Base-by-base conservation (phyloP, 2,113 vertebrate genomes). In the Syngnathus scovelli region DNA sequence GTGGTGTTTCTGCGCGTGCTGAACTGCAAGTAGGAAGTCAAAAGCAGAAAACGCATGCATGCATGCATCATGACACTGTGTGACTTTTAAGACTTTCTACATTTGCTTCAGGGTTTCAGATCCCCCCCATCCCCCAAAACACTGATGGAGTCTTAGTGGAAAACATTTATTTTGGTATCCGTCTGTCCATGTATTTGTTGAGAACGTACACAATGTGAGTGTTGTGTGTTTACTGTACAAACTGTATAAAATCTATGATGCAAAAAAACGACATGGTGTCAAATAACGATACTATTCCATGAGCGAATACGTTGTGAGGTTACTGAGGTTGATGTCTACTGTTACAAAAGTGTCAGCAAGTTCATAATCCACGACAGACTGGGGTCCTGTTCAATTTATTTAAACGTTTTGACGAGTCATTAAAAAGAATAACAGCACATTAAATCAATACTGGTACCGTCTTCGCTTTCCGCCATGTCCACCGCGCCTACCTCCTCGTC, bases 211-310 rank as follows among this genome's bases (percentile, higher is more conserved):
- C 81, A 83, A 15, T 87, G 75, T 84, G 80, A 86, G 79, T 71
- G 78, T 75, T 55, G 77, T 74, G 77, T 79, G 61, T 67, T 79
- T 77, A 76, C 71, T 88, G 85, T 85, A 85, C 67, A 88, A 84
- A 84, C 86, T 87, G 81, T 86, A 85, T 69, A 85, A 84, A 85
- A n/a, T 21, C 71, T 83, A 87, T 75, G 82, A 64, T 83, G 79
- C 37, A 71, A 19, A 71, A 19, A 66, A 73, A 33, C 27, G 15
- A 58, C 36, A 43, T 51, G 62, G 61, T 74, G 66, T 19, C 4
- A 6, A 51, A 51, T 51, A n/a, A 51, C 7, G 6, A 51, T n/a
- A 48, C 46, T 21, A 12, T 23, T 54, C n/a, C 51, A 54, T 9
- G 19, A 23, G 21, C 2, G 10, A 2, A 12, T 54, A 23, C 51